Percentiles rank a stretch among this genome's conserved stretches.
Conservation (phyloP, 2,888 invertebrate genomes). For the Eudasyphora cyanicolor region DNA sequence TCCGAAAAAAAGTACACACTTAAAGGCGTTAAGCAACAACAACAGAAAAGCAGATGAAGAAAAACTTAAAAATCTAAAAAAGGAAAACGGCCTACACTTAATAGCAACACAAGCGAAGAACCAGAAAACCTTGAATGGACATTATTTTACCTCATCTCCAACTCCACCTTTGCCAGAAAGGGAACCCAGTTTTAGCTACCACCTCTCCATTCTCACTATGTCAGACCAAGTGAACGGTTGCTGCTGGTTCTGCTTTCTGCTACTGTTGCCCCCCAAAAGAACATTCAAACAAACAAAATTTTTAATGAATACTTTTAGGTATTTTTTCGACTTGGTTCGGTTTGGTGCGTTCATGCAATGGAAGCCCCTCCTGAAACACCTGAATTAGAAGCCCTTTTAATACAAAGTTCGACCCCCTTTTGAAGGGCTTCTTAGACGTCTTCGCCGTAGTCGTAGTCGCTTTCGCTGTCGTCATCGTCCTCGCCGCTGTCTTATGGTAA, state of each 20-base stretch:
- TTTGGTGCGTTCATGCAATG: not conserved
- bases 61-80: conserved; percentile 60
- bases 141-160: conserved; percentile 53
- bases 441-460: not conserved
- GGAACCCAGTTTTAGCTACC: not conserved
- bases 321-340: conserved; percentile 40
- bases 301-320: conserved; percentile 63
- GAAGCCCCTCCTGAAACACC: conserved; percentile 54
- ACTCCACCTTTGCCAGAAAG: not conserved
- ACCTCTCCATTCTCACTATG: not conserved
- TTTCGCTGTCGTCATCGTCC: not conserved
- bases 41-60: not conserved
- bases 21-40: conserved; percentile 60
- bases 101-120: conserved; percentile 13
- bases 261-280: conserved; percentile 17
- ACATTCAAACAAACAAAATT: conserved; percentile 49
- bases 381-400: conserved; percentile 64
- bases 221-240: no score
- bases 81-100: conserved; percentile 46
- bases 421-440: conserved; percentile 54
- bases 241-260: not conserved
- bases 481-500: not conserved
- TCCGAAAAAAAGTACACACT: conserved; percentile 49
- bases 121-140: conserved; percentile 58
- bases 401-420: conserved; percentile 46